Evolutionary conservation across 2,113 vertebrate genomes (phyloP).

Genomic region (Prochilodus magdalenae): DNA sequence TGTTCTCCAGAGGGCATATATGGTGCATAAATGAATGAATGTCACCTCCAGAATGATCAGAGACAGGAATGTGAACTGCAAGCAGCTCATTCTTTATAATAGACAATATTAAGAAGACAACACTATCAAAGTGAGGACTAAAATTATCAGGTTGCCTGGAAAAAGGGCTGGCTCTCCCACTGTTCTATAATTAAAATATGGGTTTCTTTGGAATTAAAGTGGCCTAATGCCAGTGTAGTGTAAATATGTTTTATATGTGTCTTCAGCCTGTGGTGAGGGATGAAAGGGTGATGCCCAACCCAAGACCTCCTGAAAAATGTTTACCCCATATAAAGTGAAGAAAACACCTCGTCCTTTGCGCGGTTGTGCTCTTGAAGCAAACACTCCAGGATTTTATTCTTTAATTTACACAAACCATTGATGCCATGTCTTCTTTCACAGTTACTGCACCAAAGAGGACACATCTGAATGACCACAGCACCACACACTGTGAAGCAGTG

Average conservation of each 20-base stretch:
- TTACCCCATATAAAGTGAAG: conserved; percentile 64
- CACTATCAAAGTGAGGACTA: conserved; percentile 69
- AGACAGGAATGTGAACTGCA: conserved; percentile 65
- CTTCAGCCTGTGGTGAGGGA: conserved; percentile 76
- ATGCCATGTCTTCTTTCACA: conserved; percentile 56
- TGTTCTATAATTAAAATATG: conserved; percentile 79
- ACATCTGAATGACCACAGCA: conserved; percentile 52
- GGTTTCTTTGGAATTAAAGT: conserved; percentile 77
- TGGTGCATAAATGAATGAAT: not conserved
- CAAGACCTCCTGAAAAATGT: conserved; percentile 70
- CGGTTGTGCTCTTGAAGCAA: conserved; percentile 52
- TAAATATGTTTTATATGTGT: conserved; percentile 71
- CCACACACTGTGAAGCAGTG: conserved; percentile 46
- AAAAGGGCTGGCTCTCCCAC: conserved; percentile 73
- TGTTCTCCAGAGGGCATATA: too few species aligned
- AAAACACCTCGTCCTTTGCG: conserved; percentile 57
- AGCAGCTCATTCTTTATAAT: conserved; percentile 70
- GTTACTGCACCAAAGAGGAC: conserved; percentile 44
- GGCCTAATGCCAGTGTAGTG: conserved; percentile 72
- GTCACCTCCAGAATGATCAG: conserved; percentile 20
- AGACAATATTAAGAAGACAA: conserved; percentile 69
- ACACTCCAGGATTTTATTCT: conserved; percentile 63
- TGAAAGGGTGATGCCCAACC: conserved; percentile 73
- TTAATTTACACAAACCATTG: conserved; percentile 56
- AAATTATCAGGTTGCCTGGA: conserved; percentile 72